phyloP scores from a whole-genome alignment of 2,797 vertebrate genomes.

The Decapterus maruadsi region DNA sequence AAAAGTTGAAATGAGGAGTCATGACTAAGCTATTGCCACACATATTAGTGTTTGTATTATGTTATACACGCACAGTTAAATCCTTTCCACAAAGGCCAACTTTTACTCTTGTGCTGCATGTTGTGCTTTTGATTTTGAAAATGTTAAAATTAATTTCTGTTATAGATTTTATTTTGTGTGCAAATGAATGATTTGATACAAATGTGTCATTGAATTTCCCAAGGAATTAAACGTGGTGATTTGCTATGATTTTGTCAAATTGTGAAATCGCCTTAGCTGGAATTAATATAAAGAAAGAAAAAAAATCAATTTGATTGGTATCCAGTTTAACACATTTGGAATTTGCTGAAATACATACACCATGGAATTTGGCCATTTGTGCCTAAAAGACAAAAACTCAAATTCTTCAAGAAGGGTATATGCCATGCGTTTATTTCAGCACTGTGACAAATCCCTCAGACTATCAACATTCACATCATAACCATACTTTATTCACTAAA shows the following conservation, averaged over 20 bases:
- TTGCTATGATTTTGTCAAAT: too few species aligned
- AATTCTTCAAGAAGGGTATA: slow-evolving; percentile 57
- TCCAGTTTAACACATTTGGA: background rate
- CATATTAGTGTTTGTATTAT: too few species aligned
- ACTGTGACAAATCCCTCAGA: slow-evolving; percentile 67
- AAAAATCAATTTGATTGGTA: background rate
- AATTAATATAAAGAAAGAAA: too few species aligned
- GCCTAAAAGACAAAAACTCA: slow-evolving; percentile 34
- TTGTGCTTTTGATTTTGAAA: too few species aligned
- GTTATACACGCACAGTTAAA: too few species aligned
- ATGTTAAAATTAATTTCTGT: too few species aligned
- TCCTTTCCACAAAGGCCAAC: too few species aligned
- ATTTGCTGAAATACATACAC: background rate
- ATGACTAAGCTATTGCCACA: background rate
- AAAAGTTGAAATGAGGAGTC: background rate
- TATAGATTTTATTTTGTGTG: too few species aligned
- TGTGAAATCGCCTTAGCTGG: too few species aligned
- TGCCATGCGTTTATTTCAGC: slow-evolving; percentile 85
- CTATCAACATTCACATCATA: slow-evolving; percentile 52
- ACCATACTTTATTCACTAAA: slow-evolving; percentile 57
- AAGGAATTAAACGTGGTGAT: too few species aligned
- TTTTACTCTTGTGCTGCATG: too few species aligned
- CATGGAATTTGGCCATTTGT: background rate
- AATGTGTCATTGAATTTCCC: background rate
- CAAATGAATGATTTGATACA: too few species aligned